Conservation (phyloP, 2,888 invertebrate genomes). For the Drosophila mimetica region DNA sequence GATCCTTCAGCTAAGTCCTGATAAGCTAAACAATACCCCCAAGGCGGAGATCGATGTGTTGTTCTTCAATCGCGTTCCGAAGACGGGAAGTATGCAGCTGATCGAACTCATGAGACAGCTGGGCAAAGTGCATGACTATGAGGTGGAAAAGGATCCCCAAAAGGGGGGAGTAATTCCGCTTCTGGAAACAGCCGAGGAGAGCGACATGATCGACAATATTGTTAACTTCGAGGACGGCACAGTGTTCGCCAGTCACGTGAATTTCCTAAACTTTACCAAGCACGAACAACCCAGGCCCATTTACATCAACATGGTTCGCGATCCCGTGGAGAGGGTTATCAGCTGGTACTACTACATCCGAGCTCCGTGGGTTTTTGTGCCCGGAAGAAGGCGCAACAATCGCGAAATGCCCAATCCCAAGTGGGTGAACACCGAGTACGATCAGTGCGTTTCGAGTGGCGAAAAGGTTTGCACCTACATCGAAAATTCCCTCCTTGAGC, state of each 20-base stretch:
- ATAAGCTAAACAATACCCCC: constrained; percentile 91
- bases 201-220: constrained; percentile 77
- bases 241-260: constrained; percentile 80
- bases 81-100: constrained; percentile 81
- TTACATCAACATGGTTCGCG: constrained; percentile 94
- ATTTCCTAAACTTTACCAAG: constrained; percentile 81
- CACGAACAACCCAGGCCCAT: constrained; percentile 92
- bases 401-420: constrained; percentile 89
- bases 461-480: constrained; percentile 92
- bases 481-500: constrained; percentile 92
- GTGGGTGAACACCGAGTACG: constrained; percentile 95
- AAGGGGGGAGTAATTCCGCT: constrained; percentile 67
- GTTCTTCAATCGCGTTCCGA: constrained; percentile 85
- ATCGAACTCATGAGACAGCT: constrained; percentile 76
- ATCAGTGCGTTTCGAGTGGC: constrained; percentile 91
- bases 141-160: constrained; percentile 78
- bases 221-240: constrained; percentile 72
- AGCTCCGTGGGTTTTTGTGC: constrained; percentile 96
- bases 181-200: constrained; percentile 61
- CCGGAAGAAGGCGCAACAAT: constrained; percentile 88
- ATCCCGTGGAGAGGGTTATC: constrained; percentile 95
- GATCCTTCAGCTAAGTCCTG: constrained; percentile 88
- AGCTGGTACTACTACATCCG: constrained; percentile 96
- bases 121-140: constrained; percentile 74
- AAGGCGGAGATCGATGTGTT: constrained; percentile 90